Evolutionary conservation across 2,888 invertebrate genomes (phyloP).

Genomic region (Ochlodes sylvanus): DNA sequence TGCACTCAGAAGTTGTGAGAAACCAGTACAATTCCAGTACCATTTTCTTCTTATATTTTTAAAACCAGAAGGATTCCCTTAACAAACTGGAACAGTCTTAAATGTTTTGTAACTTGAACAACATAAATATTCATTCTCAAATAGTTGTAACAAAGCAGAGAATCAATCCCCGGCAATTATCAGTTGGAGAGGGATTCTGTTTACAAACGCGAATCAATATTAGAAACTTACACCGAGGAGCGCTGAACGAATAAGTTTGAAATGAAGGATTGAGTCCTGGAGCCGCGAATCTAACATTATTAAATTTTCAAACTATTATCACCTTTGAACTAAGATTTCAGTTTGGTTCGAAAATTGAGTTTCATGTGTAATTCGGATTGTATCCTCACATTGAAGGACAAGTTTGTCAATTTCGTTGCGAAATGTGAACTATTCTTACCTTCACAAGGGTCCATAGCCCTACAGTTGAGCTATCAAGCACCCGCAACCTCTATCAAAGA

Average conservation of each 20-base stretch:
- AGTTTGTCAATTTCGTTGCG: too few species aligned
- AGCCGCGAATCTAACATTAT: slow-evolving; percentile 20
- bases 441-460: too few species aligned
- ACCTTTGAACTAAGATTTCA: slow-evolving; percentile 20
- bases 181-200: slow-evolving; percentile 40
- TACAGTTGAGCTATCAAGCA: too few species aligned
- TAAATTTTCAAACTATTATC: slow-evolving; percentile 32
- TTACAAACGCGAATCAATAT: slow-evolving; percentile 43
- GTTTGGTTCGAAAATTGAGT: background rate
- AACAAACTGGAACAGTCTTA: slow-evolving; percentile 4
- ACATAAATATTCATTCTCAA: slow-evolving; percentile 31
- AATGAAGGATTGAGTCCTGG: slow-evolving; percentile 44
- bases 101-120: slow-evolving; percentile 7
- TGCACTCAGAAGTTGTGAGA: too few species aligned
- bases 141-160: slow-evolving; percentile 22
- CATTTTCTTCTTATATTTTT: too few species aligned
- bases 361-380: background rate
- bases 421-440: background rate
- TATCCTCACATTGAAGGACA: background rate
- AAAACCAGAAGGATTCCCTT: too few species aligned
- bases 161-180: slow-evolving; percentile 35
- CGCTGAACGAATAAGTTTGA: slow-evolving; percentile 47
- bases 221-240: slow-evolving; percentile 39
- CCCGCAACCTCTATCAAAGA: too few species aligned
- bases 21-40: too few species aligned